Conservation (phyloP, 2,888 invertebrate species). For the Campaea margaritaria region DNA sequence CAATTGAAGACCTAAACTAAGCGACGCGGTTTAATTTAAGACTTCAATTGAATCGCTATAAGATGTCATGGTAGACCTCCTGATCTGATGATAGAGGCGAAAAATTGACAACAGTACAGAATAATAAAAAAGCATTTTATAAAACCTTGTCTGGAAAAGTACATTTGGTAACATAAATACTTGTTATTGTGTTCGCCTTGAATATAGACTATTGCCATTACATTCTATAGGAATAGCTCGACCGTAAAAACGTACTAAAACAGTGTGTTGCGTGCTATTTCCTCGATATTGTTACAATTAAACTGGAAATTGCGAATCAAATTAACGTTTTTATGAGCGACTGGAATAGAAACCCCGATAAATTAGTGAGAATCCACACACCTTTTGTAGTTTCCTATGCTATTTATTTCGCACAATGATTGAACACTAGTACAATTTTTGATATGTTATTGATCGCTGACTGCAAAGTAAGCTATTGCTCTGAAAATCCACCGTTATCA, state of each 20-base stretch:
- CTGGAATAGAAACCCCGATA: conserved; percentile 28
- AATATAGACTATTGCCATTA: conserved; percentile 4
- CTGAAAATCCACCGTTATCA: too few species aligned
- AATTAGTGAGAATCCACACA: conserved; percentile 6
- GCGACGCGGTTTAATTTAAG: too few species aligned
- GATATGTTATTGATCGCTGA: not conserved
- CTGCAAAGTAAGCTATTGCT: too few species aligned
- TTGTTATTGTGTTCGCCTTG: conserved; percentile 19
- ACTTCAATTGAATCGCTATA: too few species aligned
- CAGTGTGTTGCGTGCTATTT: conserved; percentile 34
- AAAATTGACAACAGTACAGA: too few species aligned
- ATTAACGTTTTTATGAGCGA: conserved; percentile 31
- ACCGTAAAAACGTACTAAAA: conserved; percentile 37
- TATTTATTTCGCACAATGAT: not conserved
- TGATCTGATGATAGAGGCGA: too few species aligned
- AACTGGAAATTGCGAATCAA: conserved; percentile 33
- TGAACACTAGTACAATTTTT: too few species aligned
- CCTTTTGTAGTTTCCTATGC: not conserved
- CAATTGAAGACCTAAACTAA: too few species aligned
- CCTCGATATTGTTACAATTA: conserved; percentile 34
- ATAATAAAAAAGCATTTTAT: too few species aligned
- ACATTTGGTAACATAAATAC: too few species aligned
- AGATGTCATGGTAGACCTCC: too few species aligned
- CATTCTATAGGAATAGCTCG: conserved; percentile 12
- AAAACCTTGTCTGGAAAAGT: too few species aligned